Evolutionary conservation across 2,797 vertebrate genomes (phyloP), one percentile per base, ranked within the genome.

Genomic region (Oryzias dopingdopingensis): DNA sequence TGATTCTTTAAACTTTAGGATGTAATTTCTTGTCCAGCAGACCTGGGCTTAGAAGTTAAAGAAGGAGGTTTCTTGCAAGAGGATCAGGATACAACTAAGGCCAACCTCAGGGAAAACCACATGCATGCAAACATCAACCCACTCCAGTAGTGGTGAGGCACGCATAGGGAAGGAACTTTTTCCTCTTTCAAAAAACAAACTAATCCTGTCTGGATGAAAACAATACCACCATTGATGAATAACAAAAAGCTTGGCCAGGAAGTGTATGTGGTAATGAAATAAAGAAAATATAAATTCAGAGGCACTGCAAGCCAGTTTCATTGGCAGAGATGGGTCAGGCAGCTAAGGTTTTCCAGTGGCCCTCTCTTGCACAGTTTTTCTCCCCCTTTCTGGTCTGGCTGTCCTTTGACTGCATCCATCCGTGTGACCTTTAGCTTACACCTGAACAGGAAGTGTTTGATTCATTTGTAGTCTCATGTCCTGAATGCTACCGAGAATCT

Each of bases 401-500:
- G 77, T 84, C 83, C 76, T 77, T 84, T 41, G 68, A 86, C 82
- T 78, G 82, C 72, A 76, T 77, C 56, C 52, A 57, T 84, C 60
- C 62, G 71, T 66, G 59, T 53, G 73, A 74, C 74, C 72, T 23
- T 66, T 68, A 40, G 62, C 86, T 98, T 94, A 98, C 92, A 98
- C 96, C 91, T 98, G 96, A 85, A 98, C 95, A 0, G 96, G 96
- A 83, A 98, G 93, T 0, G 96, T 98, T 93, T 98, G 96, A 92
- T 98, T 98, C 96, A 98, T 98, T 90, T 98, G 96, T 90, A 98
- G 90, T 90, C 96, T 92, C 96, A 98, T 98, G 90, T 97, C 96
- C 93, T 98, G 96, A 92, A 98, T 98, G 86, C 96, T 98, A 90
- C 96, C 95, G 23, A 98, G 91, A 72, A 98, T 98, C 91, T 98